Percentiles rank a stretch among this genome's conserved stretches.
These are phyloP conservation scores for Xylota sylvarum DNA, from an alignment of 2,888 invertebrate genomes.

Conservation along the genomic window DNA sequence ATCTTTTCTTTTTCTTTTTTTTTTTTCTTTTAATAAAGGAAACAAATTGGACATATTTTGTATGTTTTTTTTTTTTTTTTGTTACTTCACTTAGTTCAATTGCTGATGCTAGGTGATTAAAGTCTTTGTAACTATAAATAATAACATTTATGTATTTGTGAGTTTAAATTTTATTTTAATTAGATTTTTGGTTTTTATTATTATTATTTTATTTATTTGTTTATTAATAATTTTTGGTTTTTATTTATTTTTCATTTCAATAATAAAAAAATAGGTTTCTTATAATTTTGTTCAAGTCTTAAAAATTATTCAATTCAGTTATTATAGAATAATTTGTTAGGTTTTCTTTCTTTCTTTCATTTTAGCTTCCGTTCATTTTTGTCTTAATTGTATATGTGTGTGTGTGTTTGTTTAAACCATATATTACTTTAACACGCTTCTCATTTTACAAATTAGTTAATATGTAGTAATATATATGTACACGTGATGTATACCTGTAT, in stretches of 20 bases:
- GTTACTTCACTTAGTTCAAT: constrained; percentile 48
- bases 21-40: constrained; percentile 19
- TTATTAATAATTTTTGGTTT: constrained; percentile 9
- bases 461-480: constrained; percentile 43
- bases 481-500: constrained; percentile 28
- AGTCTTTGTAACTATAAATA: constrained; percentile 64
- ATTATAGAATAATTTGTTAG: constrained; percentile 46
- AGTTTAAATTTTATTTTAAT: constrained; percentile 38
- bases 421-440: constrained; percentile 26
- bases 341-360: constrained; percentile 23
- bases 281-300: constrained; percentile 59
- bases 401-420: constrained; percentile 34
- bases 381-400: constrained; percentile 23
- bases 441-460: constrained; percentile 26
- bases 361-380: constrained; percentile 11
- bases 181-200: constrained; percentile 28
- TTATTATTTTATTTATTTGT: constrained; percentile 19
- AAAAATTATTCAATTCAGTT: constrained; percentile 65
- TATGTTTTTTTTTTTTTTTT: constrained; percentile 5
- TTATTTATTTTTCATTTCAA: constrained; percentile 42
- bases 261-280: constrained; percentile 74
- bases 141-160: constrained; percentile 51
- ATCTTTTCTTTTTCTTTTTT: no score
- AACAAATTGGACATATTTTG: constrained; percentile 33
- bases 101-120: constrained; percentile 60